Evolutionary conservation across 2,113 vertebrate genomes (phyloP).

Genomic region (Pandion haliaetus): DNA sequence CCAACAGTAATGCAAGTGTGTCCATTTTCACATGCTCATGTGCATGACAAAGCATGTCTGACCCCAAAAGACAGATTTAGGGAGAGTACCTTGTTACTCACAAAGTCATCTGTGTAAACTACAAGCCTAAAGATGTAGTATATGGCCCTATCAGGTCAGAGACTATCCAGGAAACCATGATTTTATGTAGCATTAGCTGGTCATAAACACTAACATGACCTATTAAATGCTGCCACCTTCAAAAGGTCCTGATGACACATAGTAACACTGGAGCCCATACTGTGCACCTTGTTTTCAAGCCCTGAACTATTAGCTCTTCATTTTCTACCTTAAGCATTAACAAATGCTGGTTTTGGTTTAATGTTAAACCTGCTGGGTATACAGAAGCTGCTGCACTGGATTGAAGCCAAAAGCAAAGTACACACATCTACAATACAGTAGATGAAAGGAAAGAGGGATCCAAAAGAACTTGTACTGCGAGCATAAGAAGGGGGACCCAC

Average conservation of each 20-base stretch:
- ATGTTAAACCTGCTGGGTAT: background rate
- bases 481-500: background rate
- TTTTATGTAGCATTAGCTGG: background rate
- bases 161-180: background rate
- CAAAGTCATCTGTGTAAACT: background rate
- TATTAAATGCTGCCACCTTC: background rate
- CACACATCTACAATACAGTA: background rate
- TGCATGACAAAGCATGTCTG: background rate
- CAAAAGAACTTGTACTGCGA: background rate
- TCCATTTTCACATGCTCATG: background rate
- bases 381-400: background rate
- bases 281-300: background rate
- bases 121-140: background rate
- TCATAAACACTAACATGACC: background rate
- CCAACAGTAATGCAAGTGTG: background rate
- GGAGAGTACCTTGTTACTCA: background rate
- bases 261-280: background rate
- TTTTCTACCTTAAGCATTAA: background rate
- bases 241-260: background rate
- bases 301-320: background rate
- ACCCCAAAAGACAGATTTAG: background rate
- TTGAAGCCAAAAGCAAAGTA: background rate
- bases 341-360: background rate
- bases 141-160: background rate
- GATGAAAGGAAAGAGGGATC: background rate